A percentile compares a stretch with the other conserved stretches of the same genome.
Conservation (phyloP, 1,140 invertebrate genomes). For the Calephelis virginiensis region DNA sequence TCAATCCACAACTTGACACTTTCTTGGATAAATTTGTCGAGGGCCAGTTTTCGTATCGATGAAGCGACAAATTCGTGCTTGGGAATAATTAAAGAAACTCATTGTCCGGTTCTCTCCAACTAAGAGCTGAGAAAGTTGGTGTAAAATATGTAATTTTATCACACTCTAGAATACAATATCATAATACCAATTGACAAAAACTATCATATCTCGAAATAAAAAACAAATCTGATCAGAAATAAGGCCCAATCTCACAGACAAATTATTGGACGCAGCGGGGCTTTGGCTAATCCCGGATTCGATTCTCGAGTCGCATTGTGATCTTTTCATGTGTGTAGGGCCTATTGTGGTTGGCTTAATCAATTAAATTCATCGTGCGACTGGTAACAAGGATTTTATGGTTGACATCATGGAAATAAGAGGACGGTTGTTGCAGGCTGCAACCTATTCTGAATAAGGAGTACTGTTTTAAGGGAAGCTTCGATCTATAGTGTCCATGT, state of each 20-base stretch:
- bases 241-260: slow-evolving; percentile 40
- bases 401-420: slow-evolving; percentile 28
- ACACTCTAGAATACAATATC: neutral
- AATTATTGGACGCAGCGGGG: slow-evolving; percentile 48
- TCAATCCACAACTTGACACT: no score
- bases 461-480: neutral
- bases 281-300: slow-evolving; percentile 53
- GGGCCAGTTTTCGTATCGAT: no score
- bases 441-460: neutral
- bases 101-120: no score
- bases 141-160: no score
- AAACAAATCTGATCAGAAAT: slow-evolving; percentile 23
- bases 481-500: no score
- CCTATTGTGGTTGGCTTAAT: slow-evolving; percentile 53
- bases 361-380: slow-evolving; percentile 63
- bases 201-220: slow-evolving; percentile 7
- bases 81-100: no score
- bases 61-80: no score
- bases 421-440: slow-evolving; percentile 1
- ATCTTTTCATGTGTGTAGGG: slow-evolving; percentile 42
- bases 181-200: neutral
- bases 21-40: no score
- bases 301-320: slow-evolving; percentile 44
- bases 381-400: slow-evolving; percentile 46
- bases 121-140: neutral